Evolutionary conservation across 2,797 vertebrate species (phyloP).

Genomic region (Leuciscus waleckii): DNA sequence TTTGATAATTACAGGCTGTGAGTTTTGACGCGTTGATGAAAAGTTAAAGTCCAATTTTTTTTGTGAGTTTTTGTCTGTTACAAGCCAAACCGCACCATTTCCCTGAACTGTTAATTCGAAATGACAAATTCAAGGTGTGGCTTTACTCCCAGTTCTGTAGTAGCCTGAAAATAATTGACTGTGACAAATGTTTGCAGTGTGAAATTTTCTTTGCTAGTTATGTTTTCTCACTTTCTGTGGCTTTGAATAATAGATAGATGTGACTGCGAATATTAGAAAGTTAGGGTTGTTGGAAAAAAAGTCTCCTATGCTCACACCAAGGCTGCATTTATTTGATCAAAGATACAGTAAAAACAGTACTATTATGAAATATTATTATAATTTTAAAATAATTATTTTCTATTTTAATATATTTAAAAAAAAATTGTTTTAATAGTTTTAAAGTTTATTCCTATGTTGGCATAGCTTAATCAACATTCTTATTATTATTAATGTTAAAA

Average conservation of each 20-base stretch:
- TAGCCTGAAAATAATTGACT: slow-evolving; percentile 39
- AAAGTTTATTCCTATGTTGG: neutral
- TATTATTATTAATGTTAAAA: neutral
- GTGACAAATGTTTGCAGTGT: slow-evolving; percentile 1
- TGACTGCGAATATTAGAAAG: neutral
- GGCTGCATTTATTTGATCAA: neutral
- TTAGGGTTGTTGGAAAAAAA: neutral
- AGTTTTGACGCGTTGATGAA: neutral
- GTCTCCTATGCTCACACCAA: neutral
- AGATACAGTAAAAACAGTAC: neutral
- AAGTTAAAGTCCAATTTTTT: neutral
- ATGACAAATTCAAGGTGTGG: slow-evolving; percentile 30
- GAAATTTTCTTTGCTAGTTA: slow-evolving; percentile 17
- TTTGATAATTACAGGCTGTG: neutral
- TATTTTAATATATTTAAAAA: neutral
- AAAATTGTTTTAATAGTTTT: neutral
- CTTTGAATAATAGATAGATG: neutral
- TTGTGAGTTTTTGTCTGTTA: neutral
- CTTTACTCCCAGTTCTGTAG: slow-evolving; percentile 28
- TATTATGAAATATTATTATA: neutral
- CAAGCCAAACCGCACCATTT: neutral
- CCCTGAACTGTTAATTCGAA: slow-evolving; percentile 31
- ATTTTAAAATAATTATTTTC: neutral
- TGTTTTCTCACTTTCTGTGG: neutral
- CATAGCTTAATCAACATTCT: neutral